Evolutionary conservation across 2,797 vertebrate genomes (phyloP).

Genomic region (Pitangus sulphuratus): DNA sequence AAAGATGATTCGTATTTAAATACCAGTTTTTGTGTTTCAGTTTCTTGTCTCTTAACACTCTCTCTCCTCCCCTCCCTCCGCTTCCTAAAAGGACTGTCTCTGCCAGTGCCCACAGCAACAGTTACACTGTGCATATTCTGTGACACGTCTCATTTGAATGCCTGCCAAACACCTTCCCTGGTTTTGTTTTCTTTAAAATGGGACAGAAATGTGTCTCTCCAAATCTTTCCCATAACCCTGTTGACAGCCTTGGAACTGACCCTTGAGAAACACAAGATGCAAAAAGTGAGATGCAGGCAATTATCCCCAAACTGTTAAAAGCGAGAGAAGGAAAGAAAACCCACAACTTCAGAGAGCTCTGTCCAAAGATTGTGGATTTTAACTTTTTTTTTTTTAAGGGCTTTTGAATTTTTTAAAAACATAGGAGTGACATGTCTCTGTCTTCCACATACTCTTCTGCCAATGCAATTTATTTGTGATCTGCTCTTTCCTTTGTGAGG

Average conservation of each 20-base stretch:
- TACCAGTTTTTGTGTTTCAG: neutral
- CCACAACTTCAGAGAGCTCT: neutral
- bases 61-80: neutral
- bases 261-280: neutral
- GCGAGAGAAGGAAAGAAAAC: neutral
- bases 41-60: neutral
- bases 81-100: neutral
- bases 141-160: slow-evolving; percentile 18
- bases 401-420: neutral
- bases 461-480: neutral
- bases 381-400: neutral
- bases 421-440: neutral
- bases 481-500: neutral
- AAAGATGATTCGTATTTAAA: slow-evolving; percentile 12
- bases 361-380: neutral
- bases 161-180: slow-evolving; percentile 24
- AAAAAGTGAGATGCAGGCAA: neutral
- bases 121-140: neutral
- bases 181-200: neutral
- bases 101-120: slow-evolving; percentile 19
- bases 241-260: neutral
- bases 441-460: neutral
- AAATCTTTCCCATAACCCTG: slow-evolving; percentile 30
- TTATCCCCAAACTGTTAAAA: neutral
- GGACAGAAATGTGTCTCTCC: slow-evolving; percentile 19